Evolutionary conservation across 2,888 invertebrate genomes (phyloP).

Genomic region (Hybos culiciformis): DNA sequence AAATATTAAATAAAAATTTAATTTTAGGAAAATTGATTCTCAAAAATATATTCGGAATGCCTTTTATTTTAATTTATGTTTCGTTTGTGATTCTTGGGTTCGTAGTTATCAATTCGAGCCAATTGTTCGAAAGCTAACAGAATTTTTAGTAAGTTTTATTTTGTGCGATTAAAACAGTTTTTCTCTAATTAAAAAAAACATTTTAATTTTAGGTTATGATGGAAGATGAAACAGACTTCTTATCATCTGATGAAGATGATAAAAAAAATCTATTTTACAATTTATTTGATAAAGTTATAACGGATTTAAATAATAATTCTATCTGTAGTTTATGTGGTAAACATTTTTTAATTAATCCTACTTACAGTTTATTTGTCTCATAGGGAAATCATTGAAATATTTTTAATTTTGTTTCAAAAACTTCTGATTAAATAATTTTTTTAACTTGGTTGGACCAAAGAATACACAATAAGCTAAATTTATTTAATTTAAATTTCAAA

Average conservation of each 20-base stretch:
- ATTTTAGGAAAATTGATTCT: conserved; percentile 62
- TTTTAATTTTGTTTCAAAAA: no score
- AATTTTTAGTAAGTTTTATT: conserved; percentile 80
- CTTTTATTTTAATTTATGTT: conserved; percentile 90
- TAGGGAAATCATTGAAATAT: no score
- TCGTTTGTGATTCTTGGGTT: conserved; percentile 82
- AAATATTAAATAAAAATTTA: no score
- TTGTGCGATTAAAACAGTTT: no score
- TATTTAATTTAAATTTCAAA: no score
- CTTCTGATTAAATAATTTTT: no score
- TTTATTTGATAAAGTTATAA: conserved; percentile 62
- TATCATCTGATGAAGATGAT: conserved; percentile 50
- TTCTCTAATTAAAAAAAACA: conserved; percentile 1
- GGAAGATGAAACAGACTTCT: conserved; percentile 74
- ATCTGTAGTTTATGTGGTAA: no score
- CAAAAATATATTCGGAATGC: conserved; percentile 84
- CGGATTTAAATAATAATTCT: conserved; percentile 68
- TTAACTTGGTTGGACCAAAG: no score
- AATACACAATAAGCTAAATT: no score
- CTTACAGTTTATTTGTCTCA: no score
- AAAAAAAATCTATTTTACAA: conserved; percentile 58
- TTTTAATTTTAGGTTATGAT: conserved; percentile 61
- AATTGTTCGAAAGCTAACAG: conserved; percentile 84
- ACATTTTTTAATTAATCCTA: no score
- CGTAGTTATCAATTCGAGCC: conserved; percentile 87